Percentiles rank a stretch among this genome's conserved stretches.
These are phyloP conservation scores for Ochlodes sylvanus DNA, from an alignment of 2,888 invertebrate species.

Conservation along the genomic window DNA sequence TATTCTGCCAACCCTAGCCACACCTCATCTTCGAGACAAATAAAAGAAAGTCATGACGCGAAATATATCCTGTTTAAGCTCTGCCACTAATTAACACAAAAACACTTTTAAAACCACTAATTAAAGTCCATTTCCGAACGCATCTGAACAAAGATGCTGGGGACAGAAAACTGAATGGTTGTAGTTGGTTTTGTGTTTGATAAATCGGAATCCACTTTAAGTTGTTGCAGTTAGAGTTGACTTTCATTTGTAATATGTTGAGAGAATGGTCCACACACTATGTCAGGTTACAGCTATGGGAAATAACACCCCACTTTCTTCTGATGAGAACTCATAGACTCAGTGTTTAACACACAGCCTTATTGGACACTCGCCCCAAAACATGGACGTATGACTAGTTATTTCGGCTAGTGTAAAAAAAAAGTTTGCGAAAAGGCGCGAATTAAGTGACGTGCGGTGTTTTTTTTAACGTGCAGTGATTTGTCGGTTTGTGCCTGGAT, in stretches of 20 bases:
- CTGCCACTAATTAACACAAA: constrained; percentile 32
- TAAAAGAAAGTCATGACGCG: constrained; percentile 52
- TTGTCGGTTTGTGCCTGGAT: constrained; percentile 45
- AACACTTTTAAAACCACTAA: constrained; percentile 38
- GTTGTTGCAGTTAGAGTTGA: constrained; percentile 9
- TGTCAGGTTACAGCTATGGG: constrained; percentile 42
- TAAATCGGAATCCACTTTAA: constrained; percentile 40
- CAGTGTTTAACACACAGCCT: constrained; percentile 34
- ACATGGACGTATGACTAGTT: constrained; percentile 27
- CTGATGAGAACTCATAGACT: constrained; percentile 49
- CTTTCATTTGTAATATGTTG: neutral
- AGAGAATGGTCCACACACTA: constrained; percentile 36
- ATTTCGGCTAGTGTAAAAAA: constrained; percentile 6
- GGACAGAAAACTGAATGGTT: constrained; percentile 40
- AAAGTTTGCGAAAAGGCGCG: constrained; percentile 19
- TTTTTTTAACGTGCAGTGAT: constrained; percentile 42
- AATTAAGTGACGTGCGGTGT: constrained; percentile 34
- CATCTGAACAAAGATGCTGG: constrained; percentile 40
- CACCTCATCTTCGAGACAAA: constrained; percentile 50
- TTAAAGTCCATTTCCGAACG: constrained; percentile 45
- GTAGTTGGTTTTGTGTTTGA: constrained; percentile 7
- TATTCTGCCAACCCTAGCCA: constrained; percentile 39
- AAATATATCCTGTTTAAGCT: constrained; percentile 53
- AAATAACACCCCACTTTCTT: constrained; percentile 68
- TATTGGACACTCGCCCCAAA: constrained; percentile 27